A percentile compares a stretch with the other conserved stretches of the same genome.
These are phyloP conservation scores for Symphodus melops DNA, from an alignment of 2,113 vertebrate species.

Conservation along the genomic window DNA sequence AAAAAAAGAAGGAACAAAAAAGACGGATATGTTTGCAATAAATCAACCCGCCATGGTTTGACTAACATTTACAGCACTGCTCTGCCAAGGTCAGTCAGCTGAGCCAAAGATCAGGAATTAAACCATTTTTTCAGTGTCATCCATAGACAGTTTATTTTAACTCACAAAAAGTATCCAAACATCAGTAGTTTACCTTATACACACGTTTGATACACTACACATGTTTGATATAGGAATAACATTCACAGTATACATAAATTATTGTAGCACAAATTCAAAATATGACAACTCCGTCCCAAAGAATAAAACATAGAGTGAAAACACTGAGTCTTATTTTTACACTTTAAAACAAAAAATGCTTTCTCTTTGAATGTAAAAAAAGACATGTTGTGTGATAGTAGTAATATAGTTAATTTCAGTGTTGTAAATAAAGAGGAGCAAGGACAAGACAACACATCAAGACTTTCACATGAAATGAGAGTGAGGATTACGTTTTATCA, in stretches of 20 bases:
- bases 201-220: too few species aligned
- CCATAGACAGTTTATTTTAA: constrained; percentile 1
- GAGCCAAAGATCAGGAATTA: neutral
- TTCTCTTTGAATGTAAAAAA: too few species aligned
- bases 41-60: neutral
- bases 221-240: too few species aligned
- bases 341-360: too few species aligned
- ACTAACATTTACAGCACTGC: constrained; percentile 1
- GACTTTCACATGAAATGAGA: too few species aligned
- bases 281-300: neutral
- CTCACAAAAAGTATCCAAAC: constrained; percentile 2
- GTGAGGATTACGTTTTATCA: too few species aligned
- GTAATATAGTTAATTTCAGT: too few species aligned
- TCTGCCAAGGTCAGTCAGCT: constrained; percentile 30
- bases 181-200: neutral
- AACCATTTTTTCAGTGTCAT: neutral
- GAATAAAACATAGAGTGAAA: neutral
- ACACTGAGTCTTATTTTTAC: neutral
- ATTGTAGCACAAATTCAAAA: neutral
- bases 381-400: too few species aligned
- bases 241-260: neutral
- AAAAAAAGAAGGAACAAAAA: neutral
- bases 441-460: too few species aligned
- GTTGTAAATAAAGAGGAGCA: too few species aligned
- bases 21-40: constrained; percentile 1